Conservation (phyloP, 2,113 vertebrate species). For the Motacilla alba region DNA sequence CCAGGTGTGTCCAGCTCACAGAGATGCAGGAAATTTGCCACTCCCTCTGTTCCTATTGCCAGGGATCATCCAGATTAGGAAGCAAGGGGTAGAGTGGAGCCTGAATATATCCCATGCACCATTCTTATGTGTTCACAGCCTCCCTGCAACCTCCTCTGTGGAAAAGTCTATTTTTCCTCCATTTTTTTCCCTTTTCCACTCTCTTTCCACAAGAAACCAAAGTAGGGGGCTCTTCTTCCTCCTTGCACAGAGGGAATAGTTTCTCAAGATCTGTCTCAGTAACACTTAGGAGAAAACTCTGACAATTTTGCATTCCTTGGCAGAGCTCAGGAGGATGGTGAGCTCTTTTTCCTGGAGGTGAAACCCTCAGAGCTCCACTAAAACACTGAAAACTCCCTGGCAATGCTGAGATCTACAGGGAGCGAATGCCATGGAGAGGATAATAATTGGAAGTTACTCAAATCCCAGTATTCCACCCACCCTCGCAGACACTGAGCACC, state of each 20-base stretch:
- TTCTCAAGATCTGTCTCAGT: neutral
- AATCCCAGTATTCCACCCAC: neutral
- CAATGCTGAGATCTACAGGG: neutral
- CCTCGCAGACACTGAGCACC: neutral
- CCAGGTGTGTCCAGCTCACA: neutral
- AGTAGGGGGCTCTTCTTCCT: neutral
- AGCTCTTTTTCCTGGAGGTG: neutral
- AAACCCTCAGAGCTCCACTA: neutral
- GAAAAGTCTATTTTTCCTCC: neutral
- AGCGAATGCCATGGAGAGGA: neutral
- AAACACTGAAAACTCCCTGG: neutral
- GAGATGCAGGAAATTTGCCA: neutral
- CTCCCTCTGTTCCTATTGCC: neutral
- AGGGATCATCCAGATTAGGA: neutral
- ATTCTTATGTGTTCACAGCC: neutral
- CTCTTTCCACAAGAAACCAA: neutral
- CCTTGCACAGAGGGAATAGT: neutral
- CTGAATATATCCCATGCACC: accelerated
- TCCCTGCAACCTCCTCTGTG: neutral
- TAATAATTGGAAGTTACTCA: neutral
- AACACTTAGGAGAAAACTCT: neutral
- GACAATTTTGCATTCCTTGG: neutral
- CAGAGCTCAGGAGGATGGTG: neutral
- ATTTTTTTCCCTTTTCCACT: neutral
- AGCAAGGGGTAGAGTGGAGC: neutral